phyloP scores from a whole-genome alignment of 2,888 invertebrate species.

The Dioctria rufipes region DNA sequence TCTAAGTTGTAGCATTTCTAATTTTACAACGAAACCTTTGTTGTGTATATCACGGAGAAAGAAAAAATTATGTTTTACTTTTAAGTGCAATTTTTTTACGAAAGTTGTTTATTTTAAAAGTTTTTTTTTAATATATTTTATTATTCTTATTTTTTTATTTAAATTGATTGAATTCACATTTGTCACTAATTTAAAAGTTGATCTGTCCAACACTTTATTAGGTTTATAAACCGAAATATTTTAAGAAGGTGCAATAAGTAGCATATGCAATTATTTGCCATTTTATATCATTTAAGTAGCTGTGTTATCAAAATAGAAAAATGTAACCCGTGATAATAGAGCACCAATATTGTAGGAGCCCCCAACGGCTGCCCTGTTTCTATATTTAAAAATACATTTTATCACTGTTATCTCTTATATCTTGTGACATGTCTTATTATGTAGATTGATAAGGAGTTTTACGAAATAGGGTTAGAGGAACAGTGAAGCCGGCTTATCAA shows the following conservation, averaged over 20 bases:
- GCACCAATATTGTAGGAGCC: background rate
- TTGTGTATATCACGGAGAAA: too few species aligned
- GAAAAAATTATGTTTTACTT: too few species aligned
- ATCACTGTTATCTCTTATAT: conserved; percentile 11
- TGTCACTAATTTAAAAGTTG: too few species aligned
- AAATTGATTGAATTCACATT: too few species aligned
- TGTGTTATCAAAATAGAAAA: background rate
- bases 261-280: background rate
- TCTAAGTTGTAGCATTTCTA: too few species aligned
- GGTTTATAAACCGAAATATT: background rate
- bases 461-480: conserved; percentile 23
- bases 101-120: too few species aligned
- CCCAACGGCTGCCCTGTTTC: background rate
- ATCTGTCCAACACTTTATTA: too few species aligned
- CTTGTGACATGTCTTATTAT: conserved; percentile 27
- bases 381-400: conserved; percentile 1
- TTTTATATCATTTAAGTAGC: background rate
- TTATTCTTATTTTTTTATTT: too few species aligned
- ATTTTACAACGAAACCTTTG: too few species aligned
- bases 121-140: too few species aligned
- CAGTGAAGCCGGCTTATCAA: conserved; percentile 42
- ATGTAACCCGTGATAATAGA: background rate
- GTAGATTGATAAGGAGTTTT: background rate
- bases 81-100: too few species aligned
- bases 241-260: background rate